Base-by-base conservation (phyloP, 2,113 vertebrate species). In the Ibidorhyncha struthersii region DNA sequence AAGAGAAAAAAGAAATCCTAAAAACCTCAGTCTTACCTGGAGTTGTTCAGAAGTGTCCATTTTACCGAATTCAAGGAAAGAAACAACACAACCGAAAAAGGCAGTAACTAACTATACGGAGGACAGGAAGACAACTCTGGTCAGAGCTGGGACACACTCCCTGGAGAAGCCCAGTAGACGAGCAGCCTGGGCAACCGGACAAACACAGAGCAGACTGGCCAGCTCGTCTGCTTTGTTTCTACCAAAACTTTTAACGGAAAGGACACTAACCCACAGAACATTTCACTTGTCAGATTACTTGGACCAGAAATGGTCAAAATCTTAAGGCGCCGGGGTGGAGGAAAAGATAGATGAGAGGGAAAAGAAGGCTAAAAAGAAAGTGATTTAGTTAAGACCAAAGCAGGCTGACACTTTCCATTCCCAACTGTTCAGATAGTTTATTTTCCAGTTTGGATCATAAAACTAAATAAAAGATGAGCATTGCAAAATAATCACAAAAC, bases 251-350 rank as follows among this genome's bases (percentile, higher is more conserved):
- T 66, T 70, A 92, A 90, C 53, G 61, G 82, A 95, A 96, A 93
- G 85, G 92, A 96, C 86, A 83, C 41, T 96, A 95, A 96, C 90
- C 79, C 85, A 1, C 79, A 93, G 82, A 95, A 90, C 85, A 95
- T 93, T 94, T 90, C 92, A 88, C 89, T 86, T 94, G 89, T 94
- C 93, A 94, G 82, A 94, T 85, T 82, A 92, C 43, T 96, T 94
- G 93, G 90, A 89, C 70, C 70, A 94, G 91, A 94, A 89, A 90
- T 6, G 22, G 70, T 79, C 84, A 95, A 96, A 94, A 93, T 86
- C 32, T 72, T 83, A 26, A 86, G 56, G 72, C 45, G 7, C 71
- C 19, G 0, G 74, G 20, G 49, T 70, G 52, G 12, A 94, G 4
- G 74, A 84, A 71, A 36, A 95, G 79, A 97, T 21, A 82, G 40